phyloP scores from a whole-genome alignment of 2,888 invertebrate species.

The Orchesellides sinensis region DNA sequence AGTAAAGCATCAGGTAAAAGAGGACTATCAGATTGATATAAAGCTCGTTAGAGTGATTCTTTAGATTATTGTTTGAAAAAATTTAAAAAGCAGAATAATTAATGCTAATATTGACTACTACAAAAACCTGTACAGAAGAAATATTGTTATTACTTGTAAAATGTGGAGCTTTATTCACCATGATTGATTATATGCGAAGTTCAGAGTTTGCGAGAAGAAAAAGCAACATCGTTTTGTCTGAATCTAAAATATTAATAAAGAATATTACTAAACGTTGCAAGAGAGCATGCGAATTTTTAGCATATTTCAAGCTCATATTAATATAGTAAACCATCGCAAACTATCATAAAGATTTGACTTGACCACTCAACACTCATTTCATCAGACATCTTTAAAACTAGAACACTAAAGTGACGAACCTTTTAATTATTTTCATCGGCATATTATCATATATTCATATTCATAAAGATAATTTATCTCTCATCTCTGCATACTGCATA shows the following conservation, averaged over 20 bases:
- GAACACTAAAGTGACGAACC: neutral
- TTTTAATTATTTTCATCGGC: constrained; percentile 6
- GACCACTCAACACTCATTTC: neutral
- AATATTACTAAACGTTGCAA: neutral
- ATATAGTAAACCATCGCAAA: neutral
- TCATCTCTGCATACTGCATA: no score
- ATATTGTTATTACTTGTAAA: constrained; percentile 29
- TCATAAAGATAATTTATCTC: no score
- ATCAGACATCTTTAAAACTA: no score
- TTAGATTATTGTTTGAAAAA: constrained; percentile 10
- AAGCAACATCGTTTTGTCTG: constrained; percentile 47
- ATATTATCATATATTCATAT: no score
- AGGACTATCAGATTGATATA: constrained; percentile 58
- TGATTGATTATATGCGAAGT: neutral
- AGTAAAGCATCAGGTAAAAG: constrained; percentile 42
- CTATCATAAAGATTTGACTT: neutral
- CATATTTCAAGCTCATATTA: neutral
- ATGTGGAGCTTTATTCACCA: constrained; percentile 56
- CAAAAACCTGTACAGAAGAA: constrained; percentile 33
- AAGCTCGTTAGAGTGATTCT: constrained; percentile 18
- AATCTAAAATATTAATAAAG: neutral
- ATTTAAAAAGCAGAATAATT: constrained; percentile 9
- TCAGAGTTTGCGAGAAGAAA: constrained; percentile 24
- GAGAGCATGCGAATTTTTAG: neutral
- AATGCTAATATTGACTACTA: constrained; percentile 23